Base-by-base conservation (phyloP, 2,113 vertebrate species). In the Corapipo altera region DNA sequence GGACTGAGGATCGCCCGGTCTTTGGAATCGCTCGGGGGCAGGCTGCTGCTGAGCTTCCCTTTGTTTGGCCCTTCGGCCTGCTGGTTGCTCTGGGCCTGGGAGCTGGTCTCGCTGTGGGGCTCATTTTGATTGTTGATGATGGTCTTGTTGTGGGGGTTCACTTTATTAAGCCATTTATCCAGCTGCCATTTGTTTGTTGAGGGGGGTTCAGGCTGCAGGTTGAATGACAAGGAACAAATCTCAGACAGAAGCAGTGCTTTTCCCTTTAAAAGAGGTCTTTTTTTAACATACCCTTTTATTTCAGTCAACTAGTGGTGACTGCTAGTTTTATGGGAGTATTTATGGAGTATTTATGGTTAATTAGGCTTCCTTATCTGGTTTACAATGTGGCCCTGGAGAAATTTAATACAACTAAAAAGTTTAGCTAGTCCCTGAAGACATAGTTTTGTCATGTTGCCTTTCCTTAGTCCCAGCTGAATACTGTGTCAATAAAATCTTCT, bases 131-230 rank as follows among this genome's bases (percentile, higher is more conserved):
- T 98, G 96, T 97, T 98, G 79, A 99, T 98, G 95, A 99, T 98
- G 23, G 99, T 98, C 97, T 99, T 99, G 96, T 98, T 99, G 95
- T 99, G 99, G 48, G 99, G 98, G 88, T 99, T 99, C 92, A 99
- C 99, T 95, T 99, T 99, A 97, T 99, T 99, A 80, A 99, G 97
- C 99, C 99, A 99, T 97, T 99, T 99, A 97, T 99, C 99, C 96
- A 99, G 93, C 96, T 99, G 99, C 99, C 99, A 99, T 93, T 99
- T 99, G 97, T 99, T 99, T 59, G 98, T 98, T 9, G 99, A 99
- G 8, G 99, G 98, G 5, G 99, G 99, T 77, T 99, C 99, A 4
- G 99, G 99, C 99, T 99, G 91, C 26, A 86, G 65, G 90, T 94
- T n/a, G 96, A 97, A 94, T 1, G 59, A 74, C 28, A 94, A 91